Base-by-base conservation (phyloP, 2,797 vertebrate species). In the Tarsius wallacei region DNA sequence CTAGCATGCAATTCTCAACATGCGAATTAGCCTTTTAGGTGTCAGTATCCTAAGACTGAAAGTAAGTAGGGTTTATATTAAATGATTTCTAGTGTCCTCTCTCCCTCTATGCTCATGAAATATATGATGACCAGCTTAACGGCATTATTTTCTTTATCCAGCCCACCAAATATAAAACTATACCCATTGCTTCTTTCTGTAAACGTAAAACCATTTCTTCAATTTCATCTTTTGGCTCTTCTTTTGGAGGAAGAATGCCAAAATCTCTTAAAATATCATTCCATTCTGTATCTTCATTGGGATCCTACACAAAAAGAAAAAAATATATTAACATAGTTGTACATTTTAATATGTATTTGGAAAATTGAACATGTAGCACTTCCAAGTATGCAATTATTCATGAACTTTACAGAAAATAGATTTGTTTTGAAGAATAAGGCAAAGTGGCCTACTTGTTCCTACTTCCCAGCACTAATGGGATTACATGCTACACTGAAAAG, bases 211-310 rank as follows among this genome's bases (percentile, higher is more conserved):
- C 98, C 93, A 97, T 98, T 97, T 99, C 98, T 98, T 98, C 98
- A 80, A 22, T 94, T 98, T 99, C 97, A 97, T 98, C 98, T 96
- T 98, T 97, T 1, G 68, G 55, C 76, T 98, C 97, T 98, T 98
- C 97, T 98, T 99, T 98, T 51, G 98, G 98, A 95, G 98, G 98
- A 96, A 99, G 97, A 97, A 99, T 98, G 92, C 98, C 98, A 97
- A 98, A 99, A 81, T 98, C 61, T 98, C 98, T 98, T 71, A 98
- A 92, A 87, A 98, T 96, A 13, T 98, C 98, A 96, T 99, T 99
- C 98, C 98, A 98, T 91, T 99, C 98, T 55, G 98, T 98, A 86
- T 99, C 98, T 98, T 99, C 98, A 90, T 98, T 98, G 95, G 98
- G 98, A 97, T 99, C 98, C 98, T 99, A 90, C 78, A 93, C 70